A percentile compares a stretch with the other conserved stretches of the same genome.
These are phyloP conservation scores for Habroteleia sp. DNA, from an alignment of 2,888 invertebrate species.

Conservation along the genomic window DNA sequence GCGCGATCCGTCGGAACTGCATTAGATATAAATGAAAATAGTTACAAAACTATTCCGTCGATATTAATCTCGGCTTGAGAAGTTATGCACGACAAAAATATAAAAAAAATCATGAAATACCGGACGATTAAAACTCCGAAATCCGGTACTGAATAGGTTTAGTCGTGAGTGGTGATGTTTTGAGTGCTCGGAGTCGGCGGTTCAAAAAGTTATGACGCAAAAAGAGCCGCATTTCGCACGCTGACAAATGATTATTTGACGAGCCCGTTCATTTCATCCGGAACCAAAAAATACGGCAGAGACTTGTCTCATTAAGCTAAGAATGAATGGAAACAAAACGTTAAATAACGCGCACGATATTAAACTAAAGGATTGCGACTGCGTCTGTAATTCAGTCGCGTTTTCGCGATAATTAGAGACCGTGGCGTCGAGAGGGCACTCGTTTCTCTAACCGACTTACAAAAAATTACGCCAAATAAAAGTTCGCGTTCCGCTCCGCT, in stretches of 20 bases:
- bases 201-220: conserved; percentile 31
- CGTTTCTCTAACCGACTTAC: conserved; percentile 32
- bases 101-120: background rate
- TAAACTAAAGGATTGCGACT: conserved; percentile 54
- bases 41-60: conserved; percentile 52
- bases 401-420: conserved; percentile 61
- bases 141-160: conserved; percentile 8
- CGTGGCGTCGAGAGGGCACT: conserved; percentile 37
- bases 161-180: background rate
- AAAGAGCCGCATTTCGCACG: conserved; percentile 8
- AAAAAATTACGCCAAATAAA: conserved; percentile 47
- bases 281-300: conserved; percentile 28
- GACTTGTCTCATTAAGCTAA: conserved; percentile 52
- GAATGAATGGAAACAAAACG: conserved; percentile 50
- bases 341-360: conserved; percentile 43
- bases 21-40: conserved; percentile 47
- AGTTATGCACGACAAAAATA: conserved; percentile 3
- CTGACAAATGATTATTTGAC: conserved; percentile 35
- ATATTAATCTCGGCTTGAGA: conserved; percentile 20
- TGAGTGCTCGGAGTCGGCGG: background rate
- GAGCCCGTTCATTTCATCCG: conserved; percentile 58
- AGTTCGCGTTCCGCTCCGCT: conserved; percentile 13
- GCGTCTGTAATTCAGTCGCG: conserved; percentile 46
- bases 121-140: conserved; percentile 6
- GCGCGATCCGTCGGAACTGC: conserved; percentile 1